Conservation (phyloP, 2,888 invertebrate genomes). For the Lasiommata megera region DNA sequence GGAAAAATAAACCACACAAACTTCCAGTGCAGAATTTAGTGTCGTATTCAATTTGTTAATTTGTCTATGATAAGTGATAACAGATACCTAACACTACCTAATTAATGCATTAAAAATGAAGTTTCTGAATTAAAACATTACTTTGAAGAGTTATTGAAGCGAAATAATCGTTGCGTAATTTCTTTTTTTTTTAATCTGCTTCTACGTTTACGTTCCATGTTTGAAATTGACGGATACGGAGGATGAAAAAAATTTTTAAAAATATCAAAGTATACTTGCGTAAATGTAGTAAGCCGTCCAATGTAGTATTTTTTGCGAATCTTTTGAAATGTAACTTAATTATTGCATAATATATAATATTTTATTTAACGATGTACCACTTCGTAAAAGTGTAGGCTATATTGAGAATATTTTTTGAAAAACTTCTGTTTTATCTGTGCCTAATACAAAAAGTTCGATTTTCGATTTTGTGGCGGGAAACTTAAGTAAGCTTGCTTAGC, state of each 20-base stretch:
- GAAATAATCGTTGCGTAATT: not conserved
- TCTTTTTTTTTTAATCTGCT: constrained; percentile 12
- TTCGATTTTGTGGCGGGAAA: constrained; percentile 38
- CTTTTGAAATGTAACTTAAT: constrained; percentile 19
- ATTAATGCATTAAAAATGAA: not conserved
- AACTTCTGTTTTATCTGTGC: constrained; percentile 31
- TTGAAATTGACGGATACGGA: constrained; percentile 26
- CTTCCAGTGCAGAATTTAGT: constrained; percentile 8
- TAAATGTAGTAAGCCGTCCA: constrained; percentile 67
- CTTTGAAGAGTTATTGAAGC: not conserved
- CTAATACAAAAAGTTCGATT: constrained; percentile 19
- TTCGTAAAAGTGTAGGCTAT: constrained; percentile 26
- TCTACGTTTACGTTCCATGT: constrained; percentile 15
- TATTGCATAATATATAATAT: constrained; percentile 4
- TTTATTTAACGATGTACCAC: constrained; percentile 18
- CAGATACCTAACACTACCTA: not conserved
- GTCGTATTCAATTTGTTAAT: not conserved
- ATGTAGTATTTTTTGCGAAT: constrained; percentile 59
- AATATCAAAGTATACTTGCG: constrained; percentile 57
- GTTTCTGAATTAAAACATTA: not conserved
- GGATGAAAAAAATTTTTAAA: constrained; percentile 35
- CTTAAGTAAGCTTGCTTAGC: constrained; percentile 24
- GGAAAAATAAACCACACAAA: constrained; percentile 20
- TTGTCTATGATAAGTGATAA: not conserved
- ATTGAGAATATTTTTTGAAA: constrained; percentile 28